Base-by-base conservation (phyloP, 2,113 vertebrate genomes). In the Peromyscus maniculatus region DNA sequence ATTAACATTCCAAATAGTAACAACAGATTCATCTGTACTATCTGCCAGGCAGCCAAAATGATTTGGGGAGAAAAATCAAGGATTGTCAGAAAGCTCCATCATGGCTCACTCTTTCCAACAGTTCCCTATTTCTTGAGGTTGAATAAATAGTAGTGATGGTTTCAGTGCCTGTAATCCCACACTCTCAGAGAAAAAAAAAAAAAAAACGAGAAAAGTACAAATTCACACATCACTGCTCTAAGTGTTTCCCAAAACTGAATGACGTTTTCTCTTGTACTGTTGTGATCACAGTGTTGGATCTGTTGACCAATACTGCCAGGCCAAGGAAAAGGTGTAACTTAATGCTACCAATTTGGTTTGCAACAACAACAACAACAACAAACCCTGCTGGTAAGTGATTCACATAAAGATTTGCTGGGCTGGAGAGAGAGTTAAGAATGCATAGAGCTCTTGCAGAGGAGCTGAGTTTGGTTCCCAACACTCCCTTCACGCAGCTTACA, bases 1-100 rank as follows among this genome's bases (percentile, higher is more conserved):
- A 78, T 39, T 96, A 97, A 82, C 79, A 97, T 91, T 94, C 26
- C 43, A 78, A 69, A 91, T 24, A 33, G 71, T 64, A 79, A 46
- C 64, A 79, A 59, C 1, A 84, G 17, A 93, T 83, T 52, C 75
- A 69, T 43, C 57, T 94, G 66, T 75, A 83, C 22, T 88, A 74
- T 71, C 36, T 80, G 16, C n/a, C 33, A 90, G 36, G 94, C 72
- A 75, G 46, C 28, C 67, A 83, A 93, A 62, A 4, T 75, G 36
- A 91, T 33, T 3, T 77, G 17, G 67, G 28, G 87, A 62, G n/a
- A 22, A 77, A 55, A 78, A 69, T 49, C 31, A 94, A 52, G 49
- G 49, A 78, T 49, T 31, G 36, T 90, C 79, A 94, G 24, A 96
- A 95, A 90, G 24, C 16, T 90, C 57, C 39, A 67, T 8, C 33